Evolutionary conservation across 2,888 invertebrate genomes (phyloP).

Genomic region (Smittia aterrima): DNA sequence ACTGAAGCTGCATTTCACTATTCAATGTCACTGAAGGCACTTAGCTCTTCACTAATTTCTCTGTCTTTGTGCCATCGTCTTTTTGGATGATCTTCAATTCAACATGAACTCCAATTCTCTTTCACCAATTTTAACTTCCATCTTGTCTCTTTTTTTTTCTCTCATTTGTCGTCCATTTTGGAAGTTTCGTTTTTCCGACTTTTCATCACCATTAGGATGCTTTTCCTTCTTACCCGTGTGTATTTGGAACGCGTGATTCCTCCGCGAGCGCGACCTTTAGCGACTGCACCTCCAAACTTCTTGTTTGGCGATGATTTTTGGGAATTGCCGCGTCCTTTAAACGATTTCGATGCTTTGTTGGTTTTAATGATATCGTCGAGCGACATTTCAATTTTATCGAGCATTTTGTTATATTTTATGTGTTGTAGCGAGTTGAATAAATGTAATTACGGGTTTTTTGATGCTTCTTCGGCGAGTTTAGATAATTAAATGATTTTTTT

Average conservation of each 20-base stretch:
- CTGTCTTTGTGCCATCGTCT: no score
- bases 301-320: slow-evolving; percentile 13
- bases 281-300: slow-evolving; percentile 56
- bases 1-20: no score
- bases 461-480: no score
- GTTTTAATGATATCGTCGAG: slow-evolving; percentile 95
- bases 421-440: neutral
- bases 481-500: no score
- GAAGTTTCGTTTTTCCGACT: slow-evolving; percentile 11
- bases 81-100: no score
- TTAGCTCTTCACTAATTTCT: no score
- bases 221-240: slow-evolving; percentile 62
- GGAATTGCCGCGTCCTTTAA: slow-evolving; percentile 55
- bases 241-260: slow-evolving; percentile 63
- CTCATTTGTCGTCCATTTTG: slow-evolving; percentile 33
- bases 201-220: slow-evolving; percentile 3
- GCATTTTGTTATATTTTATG: slow-evolving; percentile 65
- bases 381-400: slow-evolving; percentile 95
- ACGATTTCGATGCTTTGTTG: slow-evolving; percentile 65
- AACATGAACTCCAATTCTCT: no score
- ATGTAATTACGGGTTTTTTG: no score
- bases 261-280: slow-evolving; percentile 72
- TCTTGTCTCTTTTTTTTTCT: slow-evolving; percentile 7
- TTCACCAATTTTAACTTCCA: neutral
- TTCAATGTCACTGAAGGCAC: no score